phyloP scores from a whole-genome alignment of 1,140 invertebrate genomes.

The Leguminivora glycinivorella region DNA sequence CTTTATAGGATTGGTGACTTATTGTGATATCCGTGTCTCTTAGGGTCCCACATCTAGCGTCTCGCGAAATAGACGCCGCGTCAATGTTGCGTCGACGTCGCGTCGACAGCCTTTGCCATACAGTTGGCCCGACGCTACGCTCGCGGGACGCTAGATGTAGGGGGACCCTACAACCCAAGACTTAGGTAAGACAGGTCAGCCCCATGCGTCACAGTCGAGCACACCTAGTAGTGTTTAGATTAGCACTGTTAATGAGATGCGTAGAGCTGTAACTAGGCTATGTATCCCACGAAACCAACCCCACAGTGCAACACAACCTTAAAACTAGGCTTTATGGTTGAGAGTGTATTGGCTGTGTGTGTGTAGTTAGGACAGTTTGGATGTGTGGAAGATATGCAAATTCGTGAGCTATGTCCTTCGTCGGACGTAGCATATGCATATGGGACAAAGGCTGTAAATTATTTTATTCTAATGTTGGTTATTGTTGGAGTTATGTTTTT shows the following conservation, averaged over 20 bases:
- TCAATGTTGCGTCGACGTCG: no score
- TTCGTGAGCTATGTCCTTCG: conserved; percentile 2
- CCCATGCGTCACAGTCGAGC: background rate
- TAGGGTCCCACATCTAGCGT: no score
- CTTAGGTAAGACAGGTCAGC: no score
- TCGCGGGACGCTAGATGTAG: no score
- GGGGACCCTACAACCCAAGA: no score
- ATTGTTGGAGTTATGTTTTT: background rate
- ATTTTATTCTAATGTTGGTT: background rate
- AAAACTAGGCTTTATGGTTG: background rate
- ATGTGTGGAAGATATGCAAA: background rate
- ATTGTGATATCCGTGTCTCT: no score
- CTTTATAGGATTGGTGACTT: no score
- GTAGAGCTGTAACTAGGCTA: background rate
- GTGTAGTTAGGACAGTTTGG: background rate
- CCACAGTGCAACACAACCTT: background rate
- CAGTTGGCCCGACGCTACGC: no score
- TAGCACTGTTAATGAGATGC: background rate
- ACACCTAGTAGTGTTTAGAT: background rate
- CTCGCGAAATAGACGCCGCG: no score
- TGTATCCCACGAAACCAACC: background rate
- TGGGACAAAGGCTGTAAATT: conserved; percentile 1
- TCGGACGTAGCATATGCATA: background rate
- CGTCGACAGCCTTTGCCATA: no score
- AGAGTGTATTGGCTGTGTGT: background rate